Evolutionary conservation across 2,888 invertebrate species (phyloP).

Genomic region (Lottia gigantea): DNA sequence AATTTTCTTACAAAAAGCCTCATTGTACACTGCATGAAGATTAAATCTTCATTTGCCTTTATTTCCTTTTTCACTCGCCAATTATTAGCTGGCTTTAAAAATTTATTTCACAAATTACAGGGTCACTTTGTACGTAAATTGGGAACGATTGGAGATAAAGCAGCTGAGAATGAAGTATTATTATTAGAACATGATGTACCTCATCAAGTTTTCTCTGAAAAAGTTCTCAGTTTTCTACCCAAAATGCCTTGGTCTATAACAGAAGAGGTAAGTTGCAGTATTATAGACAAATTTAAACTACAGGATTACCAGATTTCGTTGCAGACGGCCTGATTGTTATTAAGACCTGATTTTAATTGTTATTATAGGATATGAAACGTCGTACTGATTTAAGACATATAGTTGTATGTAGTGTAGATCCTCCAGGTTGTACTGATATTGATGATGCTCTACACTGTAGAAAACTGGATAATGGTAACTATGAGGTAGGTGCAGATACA

Average conservation of each 20-base stretch:
- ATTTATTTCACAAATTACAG: slow-evolving; percentile 51
- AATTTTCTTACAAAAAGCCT: too few relatives aligned
- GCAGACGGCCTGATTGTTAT: too few relatives aligned
- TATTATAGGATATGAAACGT: slow-evolving; percentile 71
- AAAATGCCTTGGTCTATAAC: slow-evolving; percentile 89
- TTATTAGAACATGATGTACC: slow-evolving; percentile 97
- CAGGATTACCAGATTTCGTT: too few relatives aligned
- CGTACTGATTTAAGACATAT: slow-evolving; percentile 87
- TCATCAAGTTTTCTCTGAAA: slow-evolving; percentile 93
- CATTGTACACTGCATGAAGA: too few relatives aligned
- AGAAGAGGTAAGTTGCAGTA: slow-evolving; percentile 74
- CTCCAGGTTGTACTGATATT: slow-evolving; percentile 98
- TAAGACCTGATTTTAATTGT: too few relatives aligned
- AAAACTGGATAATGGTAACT: slow-evolving; percentile 78
- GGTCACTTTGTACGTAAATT: slow-evolving; percentile 96
- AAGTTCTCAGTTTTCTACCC: slow-evolving; percentile 91
- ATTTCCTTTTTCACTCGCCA: too few relatives aligned
- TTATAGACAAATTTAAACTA: too few relatives aligned
- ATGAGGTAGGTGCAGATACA: slow-evolving; percentile 72
- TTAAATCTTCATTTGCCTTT: too few relatives aligned
- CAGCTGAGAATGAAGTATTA: slow-evolving; percentile 95
- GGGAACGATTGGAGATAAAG: slow-evolving; percentile 91
- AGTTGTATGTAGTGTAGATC: slow-evolving; percentile 94
- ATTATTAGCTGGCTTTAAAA: too few relatives aligned
- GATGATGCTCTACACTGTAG: slow-evolving; percentile 97